These are phyloP conservation scores for Pteria penguin DNA, from an alignment of 2,888 invertebrate genomes.

Conservation along the genomic window DNA sequence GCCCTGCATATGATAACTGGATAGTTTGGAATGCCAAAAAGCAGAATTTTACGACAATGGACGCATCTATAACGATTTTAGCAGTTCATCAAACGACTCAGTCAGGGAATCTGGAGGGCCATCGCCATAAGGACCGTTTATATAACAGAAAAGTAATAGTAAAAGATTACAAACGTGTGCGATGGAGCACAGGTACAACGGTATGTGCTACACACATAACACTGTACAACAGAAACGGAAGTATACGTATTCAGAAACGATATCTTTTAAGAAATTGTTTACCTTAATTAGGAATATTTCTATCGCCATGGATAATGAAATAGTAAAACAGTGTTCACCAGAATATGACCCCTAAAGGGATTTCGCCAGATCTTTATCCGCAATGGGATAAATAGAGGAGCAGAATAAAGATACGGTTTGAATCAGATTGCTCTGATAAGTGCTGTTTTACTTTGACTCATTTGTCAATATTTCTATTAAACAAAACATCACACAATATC, in stretches of 20 bases:
- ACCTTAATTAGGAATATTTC: too few relatives aligned
- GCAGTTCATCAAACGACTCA: slow-evolving; percentile 57
- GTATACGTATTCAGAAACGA: not conserved
- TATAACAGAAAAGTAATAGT: not conserved
- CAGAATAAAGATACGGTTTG: too few relatives aligned
- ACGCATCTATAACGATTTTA: slow-evolving; percentile 49
- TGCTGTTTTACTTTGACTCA: too few relatives aligned
- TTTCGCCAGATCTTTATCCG: too few relatives aligned
- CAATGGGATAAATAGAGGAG: too few relatives aligned
- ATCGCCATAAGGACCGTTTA: not conserved
- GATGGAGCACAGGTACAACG: not conserved
- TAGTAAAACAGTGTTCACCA: too few relatives aligned
- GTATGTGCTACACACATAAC: not conserved
- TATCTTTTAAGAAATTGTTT: not conserved
- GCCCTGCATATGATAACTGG: slow-evolving; percentile 59
- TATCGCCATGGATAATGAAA: too few relatives aligned
- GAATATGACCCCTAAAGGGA: too few relatives aligned
- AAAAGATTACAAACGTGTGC: not conserved
- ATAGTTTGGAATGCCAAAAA: slow-evolving; percentile 44
- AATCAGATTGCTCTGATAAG: too few relatives aligned
- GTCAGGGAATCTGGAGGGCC: slow-evolving; percentile 41
- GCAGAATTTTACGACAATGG: slow-evolving; percentile 41
- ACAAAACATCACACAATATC: too few relatives aligned
- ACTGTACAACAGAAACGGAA: not conserved
- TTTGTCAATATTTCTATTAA: too few relatives aligned